These are phyloP conservation scores for Trichogramma pretiosum DNA, from an alignment of 1,140 invertebrate genomes.

Conservation along the genomic window DNA sequence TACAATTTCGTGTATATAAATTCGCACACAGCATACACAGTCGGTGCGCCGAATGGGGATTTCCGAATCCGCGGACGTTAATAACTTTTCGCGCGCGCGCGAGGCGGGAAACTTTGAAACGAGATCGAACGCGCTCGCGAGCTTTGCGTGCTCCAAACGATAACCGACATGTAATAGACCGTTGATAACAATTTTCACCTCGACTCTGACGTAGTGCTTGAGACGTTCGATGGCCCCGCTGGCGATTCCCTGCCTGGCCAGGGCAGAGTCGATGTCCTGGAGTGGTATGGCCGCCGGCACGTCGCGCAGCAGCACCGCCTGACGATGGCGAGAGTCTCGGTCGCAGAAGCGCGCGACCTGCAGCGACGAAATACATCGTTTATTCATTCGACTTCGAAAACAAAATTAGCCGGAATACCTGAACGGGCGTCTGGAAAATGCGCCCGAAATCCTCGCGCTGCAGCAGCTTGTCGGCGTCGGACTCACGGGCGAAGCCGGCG, in stretches of 20 bases:
- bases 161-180: no score
- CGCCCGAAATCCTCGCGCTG: conserved; percentile 33
- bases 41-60: no score
- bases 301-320: conserved; percentile 39
- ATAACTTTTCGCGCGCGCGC: no score
- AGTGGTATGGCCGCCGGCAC: conserved; percentile 46
- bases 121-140: no score
- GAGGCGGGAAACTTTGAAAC: no score
- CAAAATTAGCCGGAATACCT: no score
- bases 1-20: no score
- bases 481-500: conserved; percentile 35
- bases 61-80: no score
- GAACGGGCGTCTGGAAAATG: conserved; percentile 38
- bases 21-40: no score
- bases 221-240: conserved; percentile 36
- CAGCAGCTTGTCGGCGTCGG: conserved; percentile 38
- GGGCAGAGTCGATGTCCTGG: conserved; percentile 39
- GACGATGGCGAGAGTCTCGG: conserved; percentile 38
- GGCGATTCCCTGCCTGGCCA: conserved; percentile 39
- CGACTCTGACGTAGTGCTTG: conserved; percentile 41
- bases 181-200: no score
- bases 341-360: conserved; percentile 42
- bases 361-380: conserved; percentile 1
- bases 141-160: no score
- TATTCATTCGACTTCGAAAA: background rate